Conservation (phyloP, 1,140 invertebrate species). For the Neotoxoptera formosana region DNA sequence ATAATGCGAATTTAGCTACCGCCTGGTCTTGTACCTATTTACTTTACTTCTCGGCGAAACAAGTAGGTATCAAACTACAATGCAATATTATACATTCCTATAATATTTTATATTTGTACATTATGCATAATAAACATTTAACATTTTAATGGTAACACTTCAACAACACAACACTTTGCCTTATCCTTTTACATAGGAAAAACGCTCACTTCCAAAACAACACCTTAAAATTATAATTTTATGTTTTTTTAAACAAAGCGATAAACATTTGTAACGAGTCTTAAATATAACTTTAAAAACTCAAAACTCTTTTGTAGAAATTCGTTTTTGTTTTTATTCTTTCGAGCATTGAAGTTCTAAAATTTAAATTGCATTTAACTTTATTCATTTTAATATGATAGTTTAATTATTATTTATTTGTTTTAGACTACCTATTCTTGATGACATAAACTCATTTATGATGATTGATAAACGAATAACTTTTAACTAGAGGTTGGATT, state of each 20-base stretch:
- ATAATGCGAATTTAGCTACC: neutral
- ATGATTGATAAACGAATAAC: neutral
- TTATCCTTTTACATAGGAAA: neutral
- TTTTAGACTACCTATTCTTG: neutral
- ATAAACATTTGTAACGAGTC: neutral
- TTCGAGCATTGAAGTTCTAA: neutral
- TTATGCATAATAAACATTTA: neutral
- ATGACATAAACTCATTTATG: neutral
- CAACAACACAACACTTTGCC: neutral
- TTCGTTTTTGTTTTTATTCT: neutral
- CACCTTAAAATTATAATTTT: neutral
- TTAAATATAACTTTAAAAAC: slow-evolving; percentile 13
- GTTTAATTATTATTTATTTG: neutral
- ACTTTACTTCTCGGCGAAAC: neutral
- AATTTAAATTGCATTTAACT: neutral
- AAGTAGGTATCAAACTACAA: neutral
- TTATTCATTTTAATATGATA: neutral
- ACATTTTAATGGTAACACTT: slow-evolving; percentile 4
- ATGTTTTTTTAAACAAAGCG: neutral
- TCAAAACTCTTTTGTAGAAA: neutral
- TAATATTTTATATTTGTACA: neutral
- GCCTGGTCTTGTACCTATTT: neutral
- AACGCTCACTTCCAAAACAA: neutral
- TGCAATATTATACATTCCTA: neutral
- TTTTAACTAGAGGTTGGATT: too few relatives aligned